Evolutionary conservation across 2,113 vertebrate genomes (phyloP).

Genomic region (Bufo bufo): DNA sequence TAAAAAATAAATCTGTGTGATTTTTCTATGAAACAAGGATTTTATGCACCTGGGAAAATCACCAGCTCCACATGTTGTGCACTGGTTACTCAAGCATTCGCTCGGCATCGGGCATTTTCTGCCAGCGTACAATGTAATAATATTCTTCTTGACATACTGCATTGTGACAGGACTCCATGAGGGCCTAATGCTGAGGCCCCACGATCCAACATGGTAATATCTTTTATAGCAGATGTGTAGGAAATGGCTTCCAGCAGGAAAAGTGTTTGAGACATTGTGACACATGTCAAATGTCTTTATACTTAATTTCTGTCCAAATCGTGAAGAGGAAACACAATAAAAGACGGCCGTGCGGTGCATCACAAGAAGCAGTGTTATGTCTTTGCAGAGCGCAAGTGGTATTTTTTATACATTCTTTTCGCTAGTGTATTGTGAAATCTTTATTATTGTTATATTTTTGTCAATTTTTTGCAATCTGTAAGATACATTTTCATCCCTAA

Average conservation of each 20-base stretch:
- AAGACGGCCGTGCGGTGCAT: neutral
- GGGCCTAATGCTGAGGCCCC: neutral
- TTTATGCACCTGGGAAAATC: too few relatives aligned
- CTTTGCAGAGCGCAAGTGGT: neutral
- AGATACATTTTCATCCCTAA: too few relatives aligned
- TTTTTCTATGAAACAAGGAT: too few relatives aligned
- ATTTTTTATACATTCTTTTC: too few relatives aligned
- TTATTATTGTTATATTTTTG: too few relatives aligned
- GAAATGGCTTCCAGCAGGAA: constrained; percentile 41
- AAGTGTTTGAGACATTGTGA: constrained; percentile 44
- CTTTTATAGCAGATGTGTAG: constrained; percentile 44
- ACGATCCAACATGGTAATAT: constrained; percentile 44
- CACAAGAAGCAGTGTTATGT: neutral
- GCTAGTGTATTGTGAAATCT: too few relatives aligned
- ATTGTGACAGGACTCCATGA: neutral
- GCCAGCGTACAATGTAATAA: neutral
- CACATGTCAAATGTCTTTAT: constrained; percentile 34
- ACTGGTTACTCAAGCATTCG: neutral
- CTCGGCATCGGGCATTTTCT: neutral
- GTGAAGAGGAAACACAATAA: constrained; percentile 5
- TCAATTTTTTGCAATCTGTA: too few relatives aligned
- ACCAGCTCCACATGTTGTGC: too few relatives aligned
- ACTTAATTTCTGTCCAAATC: neutral
- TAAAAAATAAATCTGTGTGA: neutral
- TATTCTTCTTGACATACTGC: neutral